Base-by-base conservation (phyloP, 2,797 vertebrate genomes). In the Pteronotus mesoamericanus region DNA sequence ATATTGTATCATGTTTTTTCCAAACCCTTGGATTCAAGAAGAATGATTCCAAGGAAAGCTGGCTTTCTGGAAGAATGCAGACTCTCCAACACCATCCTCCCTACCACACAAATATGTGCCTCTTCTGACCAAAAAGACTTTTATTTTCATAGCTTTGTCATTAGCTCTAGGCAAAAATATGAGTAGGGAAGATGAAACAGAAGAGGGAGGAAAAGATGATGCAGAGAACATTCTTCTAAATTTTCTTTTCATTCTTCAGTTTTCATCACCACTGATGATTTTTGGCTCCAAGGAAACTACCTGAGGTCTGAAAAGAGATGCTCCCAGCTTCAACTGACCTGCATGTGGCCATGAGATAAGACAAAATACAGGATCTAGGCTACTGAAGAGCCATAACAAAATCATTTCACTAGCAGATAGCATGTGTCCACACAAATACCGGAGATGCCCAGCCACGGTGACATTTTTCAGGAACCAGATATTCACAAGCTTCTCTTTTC, bases 121-220 rank as follows among this genome's bases (percentile, higher is more conserved):
- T 83, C 48, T 86, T 90, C 51, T n/a, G 64, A 77, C 61, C 89
- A 91, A 37, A 14, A 79, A 89, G 79, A 77, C 71, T 83, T 97
- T 89, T 86, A 53, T 95, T 94, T 95, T 83, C 89, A 90, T 91
- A 94, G 92, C 46, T 95, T 93, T 91, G 89, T 91, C 89, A 91
- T 95, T 86, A 96, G 83, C 77, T 89, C 57, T 69, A 16, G 42
- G 22, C 44, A 78, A 71, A 91, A 84, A 68, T 78, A 10, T 55
- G 68, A 95, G 86, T 37, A 22, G 79, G 64, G 89, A 89, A 90
- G 69, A 93, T 7, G 79, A 87, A 89, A 92, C 95, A 55, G 74
- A 94, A 39, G 55, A 55, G 19, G 59, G 59, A 83, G 68, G 42
- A 24, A 61, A 69, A 4, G 21, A 69, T 68, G 79, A 93, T 69